Evolutionary conservation across 2,888 invertebrate genomes (phyloP).

Genomic region (Unio delphinus): DNA sequence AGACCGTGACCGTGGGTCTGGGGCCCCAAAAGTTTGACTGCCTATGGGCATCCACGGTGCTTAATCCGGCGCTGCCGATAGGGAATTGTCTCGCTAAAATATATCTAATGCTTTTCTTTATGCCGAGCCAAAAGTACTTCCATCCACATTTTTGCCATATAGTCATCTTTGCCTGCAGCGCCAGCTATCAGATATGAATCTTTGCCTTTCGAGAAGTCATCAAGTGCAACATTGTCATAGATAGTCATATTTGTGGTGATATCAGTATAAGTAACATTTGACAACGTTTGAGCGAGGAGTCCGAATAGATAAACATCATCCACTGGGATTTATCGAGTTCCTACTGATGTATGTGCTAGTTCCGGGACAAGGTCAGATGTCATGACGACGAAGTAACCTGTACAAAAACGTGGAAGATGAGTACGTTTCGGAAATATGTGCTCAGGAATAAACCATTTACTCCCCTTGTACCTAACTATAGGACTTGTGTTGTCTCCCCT

Average conservation of each 20-base stretch:
- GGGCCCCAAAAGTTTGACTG: too few species aligned
- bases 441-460: conserved; percentile 53
- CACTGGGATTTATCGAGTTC: conserved; percentile 53
- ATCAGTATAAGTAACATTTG: conserved; percentile 43
- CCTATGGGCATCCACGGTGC: too few species aligned
- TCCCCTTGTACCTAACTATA: conserved; percentile 42
- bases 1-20: too few species aligned
- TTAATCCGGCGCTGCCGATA: too few species aligned
- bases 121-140: conserved; percentile 22
- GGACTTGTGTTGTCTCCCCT: conserved; percentile 37
- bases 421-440: conserved; percentile 38
- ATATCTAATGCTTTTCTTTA: too few species aligned
- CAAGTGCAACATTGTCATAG: conserved; percentile 72
- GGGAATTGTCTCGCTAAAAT: too few species aligned
- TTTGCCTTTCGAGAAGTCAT: conserved; percentile 29
- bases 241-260: conserved; percentile 91
- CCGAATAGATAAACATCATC: conserved; percentile 68
- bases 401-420: conserved; percentile 62
- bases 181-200: conserved; percentile 16
- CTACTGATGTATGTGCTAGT: conserved; percentile 51
- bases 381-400: conserved; percentile 56
- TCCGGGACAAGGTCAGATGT: conserved; percentile 46
- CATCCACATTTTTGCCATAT: conserved; percentile 41
- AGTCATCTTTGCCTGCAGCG: conserved; percentile 19
- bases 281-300: conserved; percentile 38